Base-by-base conservation (phyloP, 2,113 vertebrate species). In the Onychostoma macrolepis region DNA sequence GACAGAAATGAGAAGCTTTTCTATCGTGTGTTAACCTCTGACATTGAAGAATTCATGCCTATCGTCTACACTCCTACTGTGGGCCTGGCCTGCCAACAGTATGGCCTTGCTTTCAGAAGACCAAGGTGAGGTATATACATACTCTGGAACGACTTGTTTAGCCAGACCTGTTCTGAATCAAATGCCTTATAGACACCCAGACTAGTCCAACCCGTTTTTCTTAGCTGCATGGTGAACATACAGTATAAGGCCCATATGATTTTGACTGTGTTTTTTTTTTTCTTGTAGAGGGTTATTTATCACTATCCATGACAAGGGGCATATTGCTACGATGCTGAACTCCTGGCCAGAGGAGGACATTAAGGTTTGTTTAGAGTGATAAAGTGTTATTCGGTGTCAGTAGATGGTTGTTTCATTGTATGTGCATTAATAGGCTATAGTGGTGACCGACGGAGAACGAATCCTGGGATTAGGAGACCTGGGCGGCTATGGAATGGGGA, bases 1-100 rank as follows among this genome's bases (percentile, higher is more conserved):
- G 98, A 99, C 93, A 95, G 98, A 88, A 99, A 99, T 0, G 98
- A 99, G 93, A 99, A 99, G 93, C 94, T 99, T 28, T 99, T 99
- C 91, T 99, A 99, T 90, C 96, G 98, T 9, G 89, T 99, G 91
- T 93, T 99, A 89, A 99, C 97, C 1, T 99, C 98, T 0, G 96
- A 99, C 63, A 96, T 99, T 0, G 97, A 99, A 92, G 96, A 96
- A 90, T 99, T 99, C 93, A 98, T 99, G 98, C 98, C 98, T 21
- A 98, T 99, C 0, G 97, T 99, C 58, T 99, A 99, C 88, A 99
- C 97, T 0, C 98, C 98, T 50, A 99, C 97, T 0, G 98, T 99
- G 19, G 98, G 98, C 8, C 92, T 99, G 91, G 98, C 98, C 83
- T 99, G 97, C 87, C 98, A 99, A 88, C 98, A 99, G 89, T 99